A percentile compares a stretch with the other conserved stretches of the same genome.
phyloP scores from a whole-genome alignment of 2,888 invertebrate genomes.

The Coleophora flavipennella region DNA sequence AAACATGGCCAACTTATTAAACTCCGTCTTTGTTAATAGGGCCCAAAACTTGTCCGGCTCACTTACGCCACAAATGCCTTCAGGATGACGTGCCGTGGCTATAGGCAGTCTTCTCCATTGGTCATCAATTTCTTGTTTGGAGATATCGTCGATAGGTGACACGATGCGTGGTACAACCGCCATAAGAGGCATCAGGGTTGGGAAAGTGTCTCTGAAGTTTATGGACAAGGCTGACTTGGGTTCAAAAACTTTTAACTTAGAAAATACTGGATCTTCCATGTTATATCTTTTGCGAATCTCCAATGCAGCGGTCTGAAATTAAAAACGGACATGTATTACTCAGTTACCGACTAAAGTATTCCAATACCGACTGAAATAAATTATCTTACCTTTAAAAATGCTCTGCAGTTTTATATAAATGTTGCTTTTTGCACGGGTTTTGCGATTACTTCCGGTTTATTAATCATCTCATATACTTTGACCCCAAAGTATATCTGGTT shows the following conservation, averaged over 20 bases:
- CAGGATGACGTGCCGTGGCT: conserved; percentile 8
- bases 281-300: conserved; percentile 5
- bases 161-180: not conserved
- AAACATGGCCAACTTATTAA: conserved; percentile 11
- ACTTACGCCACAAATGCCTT: conserved; percentile 6
- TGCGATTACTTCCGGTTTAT: conserved; percentile 6
- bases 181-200: not conserved
- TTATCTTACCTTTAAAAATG: not conserved
- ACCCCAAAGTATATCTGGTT: conserved; percentile 8
- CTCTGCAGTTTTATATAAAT: conserved; percentile 4
- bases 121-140: conserved; percentile 3
- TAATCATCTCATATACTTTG: conserved; percentile 9
- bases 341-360: too few species aligned
- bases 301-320: too few species aligned
- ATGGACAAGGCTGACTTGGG: conserved; percentile 4
- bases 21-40: conserved; percentile 11
- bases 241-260: conserved; percentile 5
- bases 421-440: not conserved
- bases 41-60: conserved; percentile 13
- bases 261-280: conserved; percentile 6
- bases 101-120: not conserved
- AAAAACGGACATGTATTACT: too few species aligned
- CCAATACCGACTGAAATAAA: too few species aligned
- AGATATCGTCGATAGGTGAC: conserved; percentile 3
- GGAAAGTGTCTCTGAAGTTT: conserved; percentile 6